These are phyloP conservation scores for Phodopus roborovskii DNA, from an alignment of 2,113 vertebrate species.

Conservation along the genomic window DNA sequence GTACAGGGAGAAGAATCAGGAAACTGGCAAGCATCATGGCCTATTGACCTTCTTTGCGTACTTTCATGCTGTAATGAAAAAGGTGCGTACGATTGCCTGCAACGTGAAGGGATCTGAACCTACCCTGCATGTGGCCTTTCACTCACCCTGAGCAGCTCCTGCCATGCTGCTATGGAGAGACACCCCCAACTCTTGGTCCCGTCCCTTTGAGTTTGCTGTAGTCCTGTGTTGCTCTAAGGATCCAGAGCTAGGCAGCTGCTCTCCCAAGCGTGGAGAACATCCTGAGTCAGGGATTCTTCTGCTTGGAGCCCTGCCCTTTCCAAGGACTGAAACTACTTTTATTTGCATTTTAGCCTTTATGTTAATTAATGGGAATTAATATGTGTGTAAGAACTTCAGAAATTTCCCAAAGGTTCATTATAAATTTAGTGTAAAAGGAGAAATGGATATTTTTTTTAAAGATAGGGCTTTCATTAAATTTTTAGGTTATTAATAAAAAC, in stretches of 20 bases:
- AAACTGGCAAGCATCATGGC: background rate
- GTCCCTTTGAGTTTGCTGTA: background rate
- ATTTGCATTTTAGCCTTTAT: conserved; percentile 80
- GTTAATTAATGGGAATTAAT: conserved; percentile 81
- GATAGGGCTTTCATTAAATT: conserved; percentile 74
- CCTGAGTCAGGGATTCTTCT: conserved; percentile 62
- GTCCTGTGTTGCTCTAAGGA: background rate
- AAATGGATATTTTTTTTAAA: conserved; percentile 52
- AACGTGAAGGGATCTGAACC: background rate
- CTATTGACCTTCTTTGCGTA: background rate
- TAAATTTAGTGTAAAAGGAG: conserved; percentile 79
- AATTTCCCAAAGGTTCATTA: conserved; percentile 81
- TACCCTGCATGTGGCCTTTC: background rate
- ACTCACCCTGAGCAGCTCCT: background rate
- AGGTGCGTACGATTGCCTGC: background rate
- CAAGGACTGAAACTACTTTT: conserved; percentile 72
- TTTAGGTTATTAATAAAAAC: conserved; percentile 80
- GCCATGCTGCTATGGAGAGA: background rate
- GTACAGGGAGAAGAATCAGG: background rate
- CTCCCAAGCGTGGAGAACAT: background rate
- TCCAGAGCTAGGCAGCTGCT: background rate
- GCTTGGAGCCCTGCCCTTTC: conserved; percentile 62
- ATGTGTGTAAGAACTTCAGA: conserved; percentile 75
- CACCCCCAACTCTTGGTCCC: background rate
- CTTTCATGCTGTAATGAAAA: background rate